Conservation (phyloP, 2,797 vertebrate genomes). For the Gymnocypris eckloni region DNA sequence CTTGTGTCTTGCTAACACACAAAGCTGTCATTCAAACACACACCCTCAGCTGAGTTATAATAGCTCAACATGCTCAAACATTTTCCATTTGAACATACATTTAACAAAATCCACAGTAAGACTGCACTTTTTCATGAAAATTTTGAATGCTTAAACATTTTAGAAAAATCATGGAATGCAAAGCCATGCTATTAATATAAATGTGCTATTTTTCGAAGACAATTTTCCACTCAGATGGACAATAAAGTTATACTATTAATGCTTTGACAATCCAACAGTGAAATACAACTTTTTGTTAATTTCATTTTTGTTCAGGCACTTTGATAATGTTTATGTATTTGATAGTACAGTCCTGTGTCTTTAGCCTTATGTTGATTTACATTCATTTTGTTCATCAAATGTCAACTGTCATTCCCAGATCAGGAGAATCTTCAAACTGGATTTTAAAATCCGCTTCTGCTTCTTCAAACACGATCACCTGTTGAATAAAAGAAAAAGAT, state of each 20-base stretch:
- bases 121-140: not conserved
- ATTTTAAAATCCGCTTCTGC: conserved; percentile 82
- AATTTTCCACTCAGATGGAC: too few relatives aligned
- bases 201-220: not conserved
- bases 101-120: not conserved
- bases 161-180: not conserved
- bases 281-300: not conserved
- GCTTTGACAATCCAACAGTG: not conserved
- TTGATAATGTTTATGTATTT: not conserved
- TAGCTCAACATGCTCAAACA: not conserved
- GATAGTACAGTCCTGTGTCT: not conserved
- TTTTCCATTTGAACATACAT: not conserved
- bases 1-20: not conserved
- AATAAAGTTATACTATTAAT: too few relatives aligned
- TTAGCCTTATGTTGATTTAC: not conserved
- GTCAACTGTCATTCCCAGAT: conserved; percentile 88
- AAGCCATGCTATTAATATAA: not conserved
- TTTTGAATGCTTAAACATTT: not conserved
- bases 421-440: conserved; percentile 83
- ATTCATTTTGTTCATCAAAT: conserved; percentile 73
- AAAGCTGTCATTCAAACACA: not conserved
- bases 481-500: conserved; percentile 6
- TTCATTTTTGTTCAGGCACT: not conserved
- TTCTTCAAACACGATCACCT: conserved; percentile 93
- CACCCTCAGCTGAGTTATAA: not conserved